Evolutionary conservation across 2,113 vertebrate genomes (phyloP), one percentile per base, ranked within the genome.

Genomic region (Clarias batrachus): DNA sequence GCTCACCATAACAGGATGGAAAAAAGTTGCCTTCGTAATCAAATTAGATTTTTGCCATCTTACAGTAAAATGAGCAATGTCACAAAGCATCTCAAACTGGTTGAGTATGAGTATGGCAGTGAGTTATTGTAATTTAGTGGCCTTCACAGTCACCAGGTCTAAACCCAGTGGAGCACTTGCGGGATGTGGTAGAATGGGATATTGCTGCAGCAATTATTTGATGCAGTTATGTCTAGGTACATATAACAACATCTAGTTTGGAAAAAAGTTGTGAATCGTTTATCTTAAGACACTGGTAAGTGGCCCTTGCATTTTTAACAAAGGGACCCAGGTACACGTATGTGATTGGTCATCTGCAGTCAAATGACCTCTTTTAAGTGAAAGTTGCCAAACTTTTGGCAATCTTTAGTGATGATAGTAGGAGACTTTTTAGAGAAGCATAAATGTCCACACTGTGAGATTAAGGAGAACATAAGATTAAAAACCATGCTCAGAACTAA

Each of bases 401-500:
- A 59, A 23, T 60, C 2, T 60, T 80, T 60, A 60, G 0, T 41
- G 17, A 81, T 25, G 57, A 62, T 30, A 41, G 59, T 13, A 13
- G 19, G 59, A 81, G 30, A 37, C 0, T 12, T 10, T 80, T 30
- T 59, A 13, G 3, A 37, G 10, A 62, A 81, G 6, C 7, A 54
- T 27, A 9, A 41, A 74, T 10, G 7, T 59, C 21, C 21, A 11
- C 33, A 25, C 7, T 79, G 41, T 7, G 4, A 57, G 19, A 23
- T 27, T 37, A 80, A 60, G 4, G 54, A 63, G 41, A 25, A 56
- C 27, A 25, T 68, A 2, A 56, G n/a, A 37, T 78, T 79, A 17
- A 79, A 85, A 77, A 52, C 23, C 74, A 70, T 80, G 19, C 25
- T 19, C 57, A 23, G 25, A 81, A 62, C 78, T 25, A 41, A 62